Evolutionary conservation across 2,797 vertebrate species (phyloP).

Genomic region (Coreius guichenoti): DNA sequence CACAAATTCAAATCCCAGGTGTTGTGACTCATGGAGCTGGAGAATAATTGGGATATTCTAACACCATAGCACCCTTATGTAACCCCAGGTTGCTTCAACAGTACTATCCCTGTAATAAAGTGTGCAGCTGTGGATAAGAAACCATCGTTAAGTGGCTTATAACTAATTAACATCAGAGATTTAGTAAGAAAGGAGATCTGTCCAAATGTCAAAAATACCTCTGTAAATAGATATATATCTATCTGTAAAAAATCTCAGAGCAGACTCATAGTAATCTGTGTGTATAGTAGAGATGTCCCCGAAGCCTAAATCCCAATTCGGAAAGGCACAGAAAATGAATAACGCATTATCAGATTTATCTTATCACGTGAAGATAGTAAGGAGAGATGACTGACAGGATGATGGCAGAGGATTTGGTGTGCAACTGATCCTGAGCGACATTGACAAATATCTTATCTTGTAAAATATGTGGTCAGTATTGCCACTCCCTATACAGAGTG

Average conservation of each 20-base stretch:
- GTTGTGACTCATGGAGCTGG: background rate
- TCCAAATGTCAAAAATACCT: background rate
- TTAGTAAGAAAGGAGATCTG: background rate
- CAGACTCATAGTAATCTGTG: background rate
- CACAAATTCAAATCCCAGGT: background rate
- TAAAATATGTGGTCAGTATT: background rate
- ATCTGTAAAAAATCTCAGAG: background rate
- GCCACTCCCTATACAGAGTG: background rate
- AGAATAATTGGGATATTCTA: conserved; percentile 13
- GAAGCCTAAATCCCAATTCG: background rate
- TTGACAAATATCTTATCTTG: background rate
- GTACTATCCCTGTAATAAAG: background rate
- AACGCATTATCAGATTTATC: background rate
- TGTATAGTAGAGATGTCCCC: background rate
- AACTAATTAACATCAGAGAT: background rate
- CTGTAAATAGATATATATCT: background rate
- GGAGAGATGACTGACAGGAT: background rate
- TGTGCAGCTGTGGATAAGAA: background rate
- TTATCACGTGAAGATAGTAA: background rate
- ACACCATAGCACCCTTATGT: background rate
- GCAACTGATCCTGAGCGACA: background rate
- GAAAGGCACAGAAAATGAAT: background rate
- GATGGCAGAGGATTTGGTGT: background rate
- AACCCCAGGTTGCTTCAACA: background rate
- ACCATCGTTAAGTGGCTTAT: background rate